These are phyloP conservation scores for Romanogobio albipinnatus DNA, from an alignment of 2,113 vertebrate species.

Conservation along the genomic window DNA sequence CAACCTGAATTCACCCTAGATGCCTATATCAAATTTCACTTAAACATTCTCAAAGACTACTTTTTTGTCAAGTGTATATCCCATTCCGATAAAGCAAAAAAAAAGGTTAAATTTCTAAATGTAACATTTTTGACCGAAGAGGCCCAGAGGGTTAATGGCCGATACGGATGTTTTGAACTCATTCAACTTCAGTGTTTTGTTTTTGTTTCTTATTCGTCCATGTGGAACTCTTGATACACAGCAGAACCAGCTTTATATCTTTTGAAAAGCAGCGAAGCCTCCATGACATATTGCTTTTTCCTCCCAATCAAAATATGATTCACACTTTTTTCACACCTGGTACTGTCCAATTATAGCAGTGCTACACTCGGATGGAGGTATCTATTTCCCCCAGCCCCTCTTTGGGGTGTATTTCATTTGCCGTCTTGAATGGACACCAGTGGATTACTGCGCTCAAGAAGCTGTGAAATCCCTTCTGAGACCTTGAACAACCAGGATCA, in stretches of 20 bases:
- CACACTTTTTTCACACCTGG: constrained; percentile 37
- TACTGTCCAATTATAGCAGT: constrained; percentile 10
- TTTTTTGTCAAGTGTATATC: too few species aligned
- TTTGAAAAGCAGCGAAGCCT: constrained; percentile 25
- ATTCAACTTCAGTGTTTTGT: background rate
- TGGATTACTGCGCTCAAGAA: constrained; percentile 75
- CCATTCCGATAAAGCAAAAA: too few species aligned
- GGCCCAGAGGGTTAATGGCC: too few species aligned
- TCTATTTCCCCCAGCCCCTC: constrained; percentile 62
- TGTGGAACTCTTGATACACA: background rate
- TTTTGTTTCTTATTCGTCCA: background rate
- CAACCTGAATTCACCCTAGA: too few species aligned
- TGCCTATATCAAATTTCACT: too few species aligned
- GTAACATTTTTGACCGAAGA: too few species aligned
- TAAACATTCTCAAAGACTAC: too few species aligned
- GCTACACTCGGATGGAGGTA: constrained; percentile 60
- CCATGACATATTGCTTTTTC: constrained; percentile 42
- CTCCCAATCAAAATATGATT: constrained; percentile 32
- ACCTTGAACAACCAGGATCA: constrained; percentile 67
- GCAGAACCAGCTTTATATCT: constrained; percentile 15
- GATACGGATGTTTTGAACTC: background rate
- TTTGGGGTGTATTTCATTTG: constrained; percentile 70
- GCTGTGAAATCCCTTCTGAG: constrained; percentile 75
- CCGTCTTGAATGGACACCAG: constrained; percentile 72
- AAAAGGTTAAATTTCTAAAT: too few species aligned